Base-by-base conservation (phyloP, 1,140 invertebrate genomes). In the Tetraneura akinire region DNA sequence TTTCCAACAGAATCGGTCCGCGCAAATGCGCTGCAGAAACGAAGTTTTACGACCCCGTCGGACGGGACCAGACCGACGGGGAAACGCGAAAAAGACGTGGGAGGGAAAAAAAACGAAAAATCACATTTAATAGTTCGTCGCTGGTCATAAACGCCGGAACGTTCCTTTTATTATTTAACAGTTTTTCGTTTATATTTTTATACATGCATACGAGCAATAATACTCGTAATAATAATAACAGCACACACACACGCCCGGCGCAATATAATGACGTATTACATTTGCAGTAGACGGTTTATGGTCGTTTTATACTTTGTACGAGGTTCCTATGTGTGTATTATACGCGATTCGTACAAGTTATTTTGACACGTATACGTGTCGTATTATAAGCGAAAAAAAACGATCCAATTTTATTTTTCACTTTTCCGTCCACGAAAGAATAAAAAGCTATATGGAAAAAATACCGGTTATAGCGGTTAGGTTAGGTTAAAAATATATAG, bases 151-250 rank as follows among this genome's bases (percentile, higher is more conserved):
- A 78, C 26, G 74, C 21, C 37, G 9, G 21, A 78, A 78, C 55
- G 37, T 14, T 78, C 32, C 37, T 78, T 78, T 78, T 78, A 78
- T 78, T 78, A 78, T 78, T 78, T 62, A 60, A 78, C 74, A 26
- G 53, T 78, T 21, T 42, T 73, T 49, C 26, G 47, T 73, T 29
- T 74, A 74, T 57, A 55, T 74, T n/a, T n/a, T n/a, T n/a, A n/a
- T n/a, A n/a, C n/a, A n/a, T 37, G 26, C 37, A 29, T 4, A 73
- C 42, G 71, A 57, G 32, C 51, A 57, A 73, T 73, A 74, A 37
- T 45, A 37, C 32, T 3, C 8, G 32, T 37, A 37, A 4, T 37
- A 71, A 55, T 14, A 71, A 49, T 14, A 66, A 1, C 11, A 23
- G 23, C n/a, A 73, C n/a, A 45, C 37, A 47, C 42, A 45, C 2